Evolutionary conservation across 2,113 vertebrate genomes (phyloP).

Genomic region (Picathartes gymnocephalus): DNA sequence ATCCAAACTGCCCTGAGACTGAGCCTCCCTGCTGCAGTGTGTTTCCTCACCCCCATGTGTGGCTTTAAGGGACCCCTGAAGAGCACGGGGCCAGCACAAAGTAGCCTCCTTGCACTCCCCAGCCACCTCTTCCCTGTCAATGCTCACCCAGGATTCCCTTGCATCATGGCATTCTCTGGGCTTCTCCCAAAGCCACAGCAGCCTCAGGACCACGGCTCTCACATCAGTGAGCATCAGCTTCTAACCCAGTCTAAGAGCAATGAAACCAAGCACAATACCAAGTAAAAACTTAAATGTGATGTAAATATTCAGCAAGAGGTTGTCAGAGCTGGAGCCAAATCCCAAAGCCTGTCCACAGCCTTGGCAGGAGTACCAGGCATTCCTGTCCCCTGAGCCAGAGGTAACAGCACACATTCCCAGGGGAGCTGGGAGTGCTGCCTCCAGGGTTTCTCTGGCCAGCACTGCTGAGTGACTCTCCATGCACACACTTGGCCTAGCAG

Average conservation of each 20-base stretch:
- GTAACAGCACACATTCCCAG: not conserved
- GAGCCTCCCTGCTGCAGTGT: not conserved
- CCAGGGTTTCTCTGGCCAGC: not conserved
- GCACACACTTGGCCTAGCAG: not conserved
- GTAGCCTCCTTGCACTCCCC: not conserved
- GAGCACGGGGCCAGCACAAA: not conserved
- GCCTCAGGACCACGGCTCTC: not conserved
- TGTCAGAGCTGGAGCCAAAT: not conserved
- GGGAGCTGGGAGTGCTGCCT: not conserved
- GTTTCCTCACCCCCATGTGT: accelerated
- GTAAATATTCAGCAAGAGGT: not conserved
- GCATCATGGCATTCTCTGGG: not conserved
- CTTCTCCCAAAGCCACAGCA: not conserved
- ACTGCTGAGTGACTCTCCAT: accelerated
- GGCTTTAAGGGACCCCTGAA: not conserved
- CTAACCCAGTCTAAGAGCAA: accelerated
- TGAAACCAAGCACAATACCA: not conserved
- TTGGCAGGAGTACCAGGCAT: not conserved
- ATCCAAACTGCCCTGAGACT: not conserved
- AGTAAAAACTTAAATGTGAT: not conserved
- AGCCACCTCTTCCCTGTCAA: not conserved
- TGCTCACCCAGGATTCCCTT: not conserved
- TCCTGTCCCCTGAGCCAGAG: not conserved
- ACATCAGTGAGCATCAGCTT: not conserved
- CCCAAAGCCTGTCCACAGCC: not conserved